Evolutionary conservation across 2,113 vertebrate species (phyloP), one percentile per base, ranked within the genome.

Genomic region (Amphilophus citrinellus): DNA sequence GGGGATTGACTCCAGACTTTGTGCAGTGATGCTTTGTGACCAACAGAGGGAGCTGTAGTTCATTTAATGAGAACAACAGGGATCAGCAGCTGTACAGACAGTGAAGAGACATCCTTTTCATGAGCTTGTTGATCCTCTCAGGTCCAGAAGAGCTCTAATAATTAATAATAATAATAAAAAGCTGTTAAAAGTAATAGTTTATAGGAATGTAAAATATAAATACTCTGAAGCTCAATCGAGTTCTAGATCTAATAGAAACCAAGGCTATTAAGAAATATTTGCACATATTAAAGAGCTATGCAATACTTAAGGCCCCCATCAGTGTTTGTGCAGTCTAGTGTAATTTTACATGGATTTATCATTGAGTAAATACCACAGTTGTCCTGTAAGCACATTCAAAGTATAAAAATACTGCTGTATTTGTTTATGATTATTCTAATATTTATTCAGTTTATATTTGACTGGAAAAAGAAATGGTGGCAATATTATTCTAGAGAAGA

Each of bases 311-410:
- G 14, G 13, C 13, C 44, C 44, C 9, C 44, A 47, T 2, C 10
- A 44, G 13, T 15, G 13, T 47, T 47, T 44, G 44, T 47, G 44
- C 44, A 47, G 44, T 14, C 44, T 15, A 6, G 5, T 47, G 44
- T 44, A 7, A 13, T 14, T 13, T 11, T 47, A 47, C 13, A 47
- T 47, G 2, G 2, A 15, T 47, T 47, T 68, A 47, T 47, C 8
- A 47, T 22, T 66, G 13, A 66, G 39, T 47, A 47, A 68, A 47
- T 68, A 47, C 39, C 39, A 66, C 14, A 68, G 22, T 68, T 68
- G 44, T 47, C 14, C 0, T 68, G 39, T 47, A 27, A 47, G 17
- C 17, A 27, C 14, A 68, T 13, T 39, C 24, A 0, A 42, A 44
- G 14, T 10, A 27, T 68, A 68, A 2, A 47, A 68, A 68, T 27